Percentiles rank a stretch among this genome's conserved stretches.
These are phyloP conservation scores for Automeris io DNA, from an alignment of 2,888 invertebrate species.

Conservation along the genomic window DNA sequence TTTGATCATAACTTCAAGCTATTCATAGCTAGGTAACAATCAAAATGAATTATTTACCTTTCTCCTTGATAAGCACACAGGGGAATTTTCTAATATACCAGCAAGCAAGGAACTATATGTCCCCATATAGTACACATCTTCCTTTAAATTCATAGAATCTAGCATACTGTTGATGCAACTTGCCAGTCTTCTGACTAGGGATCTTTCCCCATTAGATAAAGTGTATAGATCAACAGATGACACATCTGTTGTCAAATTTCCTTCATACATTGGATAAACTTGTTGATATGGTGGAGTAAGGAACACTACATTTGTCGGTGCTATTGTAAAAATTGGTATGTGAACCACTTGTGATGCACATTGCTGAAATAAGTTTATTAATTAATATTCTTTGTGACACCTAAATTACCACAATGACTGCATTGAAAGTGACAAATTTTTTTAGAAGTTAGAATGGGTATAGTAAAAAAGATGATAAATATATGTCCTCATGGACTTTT, in stretches of 20 bases:
- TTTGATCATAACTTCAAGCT: too few species aligned
- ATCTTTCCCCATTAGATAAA: conserved; percentile 51
- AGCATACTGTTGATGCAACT: conserved; percentile 72
- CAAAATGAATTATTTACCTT: conserved; percentile 55
- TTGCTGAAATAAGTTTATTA: conserved; percentile 58
- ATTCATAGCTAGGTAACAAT: background rate
- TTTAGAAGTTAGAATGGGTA: too few species aligned
- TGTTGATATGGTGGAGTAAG: conserved; percentile 78
- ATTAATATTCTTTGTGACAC: too few species aligned
- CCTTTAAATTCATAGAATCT: conserved; percentile 77
- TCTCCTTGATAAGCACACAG: conserved; percentile 68
- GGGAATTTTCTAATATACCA: conserved; percentile 75
- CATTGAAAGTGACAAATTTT: too few species aligned
- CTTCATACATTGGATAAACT: conserved; percentile 73
- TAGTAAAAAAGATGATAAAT: too few species aligned
- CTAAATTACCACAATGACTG: too few species aligned
- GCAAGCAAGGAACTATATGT: conserved; percentile 78
- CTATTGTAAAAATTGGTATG: conserved; percentile 77
- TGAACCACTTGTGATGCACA: conserved; percentile 78
- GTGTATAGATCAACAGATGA: conserved; percentile 50
- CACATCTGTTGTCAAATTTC: conserved; percentile 42
- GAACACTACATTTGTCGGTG: conserved; percentile 77
- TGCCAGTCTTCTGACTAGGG: conserved; percentile 60
- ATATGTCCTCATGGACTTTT: too few species aligned
- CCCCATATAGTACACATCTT: conserved; percentile 81